phyloP scores from a whole-genome alignment of 1,140 invertebrate genomes.

The Papilio machaon region DNA sequence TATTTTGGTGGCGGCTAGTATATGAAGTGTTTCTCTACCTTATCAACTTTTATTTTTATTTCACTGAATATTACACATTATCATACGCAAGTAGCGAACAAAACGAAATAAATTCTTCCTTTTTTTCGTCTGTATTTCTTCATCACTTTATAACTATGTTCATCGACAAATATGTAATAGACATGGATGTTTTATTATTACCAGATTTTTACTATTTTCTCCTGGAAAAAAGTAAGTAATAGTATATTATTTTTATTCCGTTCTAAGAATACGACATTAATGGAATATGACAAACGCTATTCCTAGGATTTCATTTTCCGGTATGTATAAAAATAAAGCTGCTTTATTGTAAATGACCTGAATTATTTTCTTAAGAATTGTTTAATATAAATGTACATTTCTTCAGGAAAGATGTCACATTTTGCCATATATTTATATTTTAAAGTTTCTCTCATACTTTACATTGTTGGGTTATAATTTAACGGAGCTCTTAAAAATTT shows the following conservation, averaged over 20 bases:
- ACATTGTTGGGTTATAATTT: neutral
- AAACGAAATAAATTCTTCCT: too few relatives aligned
- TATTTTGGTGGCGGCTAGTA: neutral
- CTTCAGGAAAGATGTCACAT: neutral
- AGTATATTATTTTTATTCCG: neutral
- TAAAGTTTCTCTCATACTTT: neutral
- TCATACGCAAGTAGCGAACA: too few relatives aligned
- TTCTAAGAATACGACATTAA: conserved; percentile 11
- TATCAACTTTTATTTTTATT: conserved; percentile 25
- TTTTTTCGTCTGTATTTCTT: too few relatives aligned
- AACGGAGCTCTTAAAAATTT: too few relatives aligned
- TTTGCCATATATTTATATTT: neutral
- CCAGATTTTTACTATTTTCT: neutral
- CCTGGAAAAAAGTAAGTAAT: neutral
- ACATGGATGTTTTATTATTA: too few relatives aligned
- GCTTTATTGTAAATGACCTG: conserved; percentile 32
- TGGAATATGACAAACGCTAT: conserved; percentile 13
- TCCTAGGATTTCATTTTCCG: conserved; percentile 13
- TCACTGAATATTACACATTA: conserved; percentile 9
- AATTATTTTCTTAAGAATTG: conserved; percentile 27
- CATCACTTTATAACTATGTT: too few relatives aligned
- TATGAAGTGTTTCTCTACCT: neutral
- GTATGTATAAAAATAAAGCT: conserved; percentile 28
- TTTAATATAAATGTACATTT: conserved; percentile 30
- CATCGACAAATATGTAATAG: too few relatives aligned